Base-by-base conservation (phyloP, 2,888 invertebrate species). In the Hypsopygia costalis region DNA sequence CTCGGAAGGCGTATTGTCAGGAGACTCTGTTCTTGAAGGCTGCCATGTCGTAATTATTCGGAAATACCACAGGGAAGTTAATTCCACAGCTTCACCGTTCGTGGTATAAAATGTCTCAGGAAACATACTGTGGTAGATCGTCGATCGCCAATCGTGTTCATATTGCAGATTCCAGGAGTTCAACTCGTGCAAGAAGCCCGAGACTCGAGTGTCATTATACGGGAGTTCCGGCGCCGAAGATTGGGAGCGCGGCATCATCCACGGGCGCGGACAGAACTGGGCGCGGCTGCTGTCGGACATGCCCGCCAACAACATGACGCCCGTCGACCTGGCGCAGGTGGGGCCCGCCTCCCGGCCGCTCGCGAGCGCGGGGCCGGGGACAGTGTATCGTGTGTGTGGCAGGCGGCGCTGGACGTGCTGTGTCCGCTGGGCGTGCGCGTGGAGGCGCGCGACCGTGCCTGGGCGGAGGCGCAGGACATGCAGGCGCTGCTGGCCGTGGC, bases 271-370 rank as follows among this genome's bases (percentile, higher is more conserved):
- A 1, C 95, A 96, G 81, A 95, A 95, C 79, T 91, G 94, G 82
- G 94, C 94, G 11, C 89, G 95, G 5, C 85, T 82, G 50, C 82
- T 96, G 9, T 91, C 92, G 52, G 95, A 96, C 68, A 93, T 92
- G 57, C 95, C 96, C 1, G 93, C 95, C 16, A 96, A 96, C 69
- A 81, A 90, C 56, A 93, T 95, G 92, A 94, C 95, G 0, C 96
- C 96, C 0, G 90, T 92, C 1, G 91, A 92, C 49, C 92, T 96
- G 51, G 92, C 94, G 1, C 90, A 85, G 78, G 86, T 82, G 27
- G 6, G 2, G n/a, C 3, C n/a, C n/a, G n/a, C n/a, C n/a, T n/a
- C n/a, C n/a, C n/a, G n/a, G n/a, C n/a, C n/a, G n/a, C n/a, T n/a
- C n/a, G n/a, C n/a, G n/a, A n/a, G n/a, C n/a, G n/a, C n/a, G n/a